Conservation (phyloP, 2,888 invertebrate genomes). For the Synergus gifuensis region DNA sequence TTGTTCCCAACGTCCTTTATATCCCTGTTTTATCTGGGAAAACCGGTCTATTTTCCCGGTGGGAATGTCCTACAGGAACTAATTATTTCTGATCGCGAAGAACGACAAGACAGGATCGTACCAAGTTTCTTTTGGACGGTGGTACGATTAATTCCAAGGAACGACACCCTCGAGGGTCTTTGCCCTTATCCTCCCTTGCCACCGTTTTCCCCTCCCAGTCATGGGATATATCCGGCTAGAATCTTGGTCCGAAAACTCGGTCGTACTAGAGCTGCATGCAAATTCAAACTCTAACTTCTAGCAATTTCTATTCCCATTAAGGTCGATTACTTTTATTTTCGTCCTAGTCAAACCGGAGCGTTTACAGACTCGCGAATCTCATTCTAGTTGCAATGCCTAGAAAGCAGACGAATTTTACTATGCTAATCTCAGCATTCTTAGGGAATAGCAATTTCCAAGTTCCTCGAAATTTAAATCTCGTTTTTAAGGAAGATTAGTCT, state of each 20-base stretch:
- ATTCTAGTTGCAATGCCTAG: constrained; percentile 6
- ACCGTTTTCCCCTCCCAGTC: constrained; percentile 44
- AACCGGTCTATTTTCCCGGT: constrained; percentile 21
- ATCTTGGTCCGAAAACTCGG: constrained; percentile 60
- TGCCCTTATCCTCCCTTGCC: constrained; percentile 52
- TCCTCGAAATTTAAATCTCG: neutral
- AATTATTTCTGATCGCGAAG: constrained; percentile 59
- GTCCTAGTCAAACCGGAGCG: constrained; percentile 9
- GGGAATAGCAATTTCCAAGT: neutral
- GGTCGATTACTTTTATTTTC: constrained; percentile 37
- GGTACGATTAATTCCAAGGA: constrained; percentile 67
- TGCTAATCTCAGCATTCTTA: constrained; percentile 10
- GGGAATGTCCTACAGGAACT: constrained; percentile 52
- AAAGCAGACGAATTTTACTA: constrained; percentile 32
- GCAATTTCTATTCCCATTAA: constrained; percentile 38
- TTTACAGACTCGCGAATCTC: constrained; percentile 25
- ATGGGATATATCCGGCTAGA: constrained; percentile 52
- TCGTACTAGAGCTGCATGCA: constrained; percentile 57
- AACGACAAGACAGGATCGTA: constrained; percentile 33
- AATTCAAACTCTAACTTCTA: constrained; percentile 51
- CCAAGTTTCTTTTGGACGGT: constrained; percentile 63
- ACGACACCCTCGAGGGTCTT: constrained; percentile 66
- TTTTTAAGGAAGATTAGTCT: neutral
- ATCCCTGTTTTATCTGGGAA: constrained; percentile 20
- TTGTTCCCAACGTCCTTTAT: constrained; percentile 22